Conservation (phyloP, 2,797 vertebrate species). For the Argyrosomus regius region DNA sequence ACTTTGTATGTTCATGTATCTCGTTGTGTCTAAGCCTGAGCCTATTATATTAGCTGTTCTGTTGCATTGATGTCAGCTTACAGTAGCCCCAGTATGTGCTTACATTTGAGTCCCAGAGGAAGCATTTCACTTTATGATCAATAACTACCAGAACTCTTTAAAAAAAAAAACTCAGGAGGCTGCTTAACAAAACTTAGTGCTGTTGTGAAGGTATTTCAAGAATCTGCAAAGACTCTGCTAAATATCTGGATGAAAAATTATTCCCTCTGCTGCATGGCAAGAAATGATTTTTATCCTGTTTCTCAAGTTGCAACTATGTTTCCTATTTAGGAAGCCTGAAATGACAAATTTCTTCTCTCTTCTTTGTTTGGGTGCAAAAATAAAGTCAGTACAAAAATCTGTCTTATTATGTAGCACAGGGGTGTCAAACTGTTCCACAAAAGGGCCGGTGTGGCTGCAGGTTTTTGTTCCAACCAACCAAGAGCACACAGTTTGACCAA, state of each 20-base stretch:
- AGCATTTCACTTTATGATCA: neutral
- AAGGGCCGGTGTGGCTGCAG: no score
- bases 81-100: neutral
- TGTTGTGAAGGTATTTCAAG: neutral
- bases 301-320: neutral
- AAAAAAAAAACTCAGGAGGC: neutral
- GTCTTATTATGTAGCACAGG: neutral
- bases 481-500: no score
- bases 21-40: neutral
- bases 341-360: neutral
- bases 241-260: conserved; percentile 1
- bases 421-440: no score
- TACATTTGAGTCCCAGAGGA: neutral
- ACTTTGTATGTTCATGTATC: neutral
- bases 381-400: neutral
- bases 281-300: neutral
- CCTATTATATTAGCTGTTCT: neutral
- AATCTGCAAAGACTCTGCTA: neutral
- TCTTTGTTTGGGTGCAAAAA: conserved; percentile 16
- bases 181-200: neutral
- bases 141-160: neutral
- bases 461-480: no score
- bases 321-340: neutral
- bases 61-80: no score
- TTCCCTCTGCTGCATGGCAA: neutral